A percentile compares a stretch with the other conserved stretches of the same genome.
Conservation (phyloP, 23 tunicate species). For the Diplosoma virens region DNA sequence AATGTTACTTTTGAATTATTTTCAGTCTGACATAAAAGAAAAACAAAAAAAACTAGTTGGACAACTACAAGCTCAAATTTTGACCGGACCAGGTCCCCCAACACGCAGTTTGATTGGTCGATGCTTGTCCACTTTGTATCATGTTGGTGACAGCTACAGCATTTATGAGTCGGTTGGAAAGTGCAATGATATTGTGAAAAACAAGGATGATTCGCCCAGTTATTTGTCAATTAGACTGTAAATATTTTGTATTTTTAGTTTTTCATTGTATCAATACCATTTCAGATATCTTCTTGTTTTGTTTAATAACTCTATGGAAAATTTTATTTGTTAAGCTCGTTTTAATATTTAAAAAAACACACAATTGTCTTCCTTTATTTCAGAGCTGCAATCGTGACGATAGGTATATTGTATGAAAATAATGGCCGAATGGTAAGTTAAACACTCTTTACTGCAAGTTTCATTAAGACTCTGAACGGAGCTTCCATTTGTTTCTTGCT, state of each 20-base stretch:
- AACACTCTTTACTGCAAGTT: too few species aligned
- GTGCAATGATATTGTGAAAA: constrained; percentile 77
- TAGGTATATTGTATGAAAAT: constrained; percentile 78
- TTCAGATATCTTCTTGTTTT: neutral
- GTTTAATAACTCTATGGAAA: neutral
- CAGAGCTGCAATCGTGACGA: constrained; percentile 78
- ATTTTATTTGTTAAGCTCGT: neutral
- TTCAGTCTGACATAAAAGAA: constrained; percentile 89
- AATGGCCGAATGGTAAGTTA: constrained; percentile 91
- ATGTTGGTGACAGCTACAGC: constrained; percentile 76
- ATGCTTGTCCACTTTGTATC: constrained; percentile 69
- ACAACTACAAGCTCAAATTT: constrained; percentile 64
- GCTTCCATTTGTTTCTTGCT: too few species aligned
- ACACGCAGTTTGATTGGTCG: constrained; percentile 71
- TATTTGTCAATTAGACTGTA: constrained; percentile 72
- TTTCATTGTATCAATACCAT: neutral
- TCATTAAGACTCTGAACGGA: too few species aligned
- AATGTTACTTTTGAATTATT: neutral
- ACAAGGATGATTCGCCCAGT: constrained; percentile 95
- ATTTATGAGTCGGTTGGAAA: constrained; percentile 71
- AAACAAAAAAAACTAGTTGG: constrained; percentile 68
- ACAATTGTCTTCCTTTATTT: neutral
- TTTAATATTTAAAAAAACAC: neutral
- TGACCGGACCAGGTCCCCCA: constrained; percentile 93
- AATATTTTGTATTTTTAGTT: constrained; percentile 24